Percentiles rank a stretch among this genome's conserved stretches.
phyloP scores from a whole-genome alignment of 1,140 invertebrate species.

The Diuraphis noxia region DNA sequence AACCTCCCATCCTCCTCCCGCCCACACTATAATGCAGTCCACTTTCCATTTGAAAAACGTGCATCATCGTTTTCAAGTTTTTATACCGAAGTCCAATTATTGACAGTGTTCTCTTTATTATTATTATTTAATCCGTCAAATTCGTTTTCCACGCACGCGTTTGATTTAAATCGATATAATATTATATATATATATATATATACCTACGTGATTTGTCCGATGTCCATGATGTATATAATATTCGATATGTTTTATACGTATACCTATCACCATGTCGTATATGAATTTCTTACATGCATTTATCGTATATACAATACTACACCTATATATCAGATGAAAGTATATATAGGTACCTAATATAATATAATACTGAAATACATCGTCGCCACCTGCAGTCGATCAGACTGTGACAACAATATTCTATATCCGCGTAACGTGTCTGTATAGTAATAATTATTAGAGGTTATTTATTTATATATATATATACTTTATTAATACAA shows the following conservation, averaged over 20 bases:
- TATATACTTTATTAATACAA: neutral
- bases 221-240: neutral
- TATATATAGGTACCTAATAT: neutral
- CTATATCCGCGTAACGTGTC: neutral
- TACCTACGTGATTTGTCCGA: neutral
- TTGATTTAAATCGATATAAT: neutral
- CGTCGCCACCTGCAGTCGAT: neutral
- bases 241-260: neutral
- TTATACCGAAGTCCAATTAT: neutral
- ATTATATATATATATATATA: neutral
- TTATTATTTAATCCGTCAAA: neutral
- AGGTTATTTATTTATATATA: neutral
- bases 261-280: neutral
- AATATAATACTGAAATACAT: neutral
- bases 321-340: neutral
- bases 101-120: neutral
- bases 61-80: neutral
- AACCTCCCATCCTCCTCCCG: neutral
- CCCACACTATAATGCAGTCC: neutral
- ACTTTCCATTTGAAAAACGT: slow-evolving; percentile 8
- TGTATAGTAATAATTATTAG: too few species aligned
- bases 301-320: slow-evolving; percentile 1
- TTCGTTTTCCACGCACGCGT: neutral
- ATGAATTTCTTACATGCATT: neutral
- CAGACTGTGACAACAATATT: neutral